Conservation (phyloP, 2,113 vertebrate genomes). For the Caloenas nicobarica region DNA sequence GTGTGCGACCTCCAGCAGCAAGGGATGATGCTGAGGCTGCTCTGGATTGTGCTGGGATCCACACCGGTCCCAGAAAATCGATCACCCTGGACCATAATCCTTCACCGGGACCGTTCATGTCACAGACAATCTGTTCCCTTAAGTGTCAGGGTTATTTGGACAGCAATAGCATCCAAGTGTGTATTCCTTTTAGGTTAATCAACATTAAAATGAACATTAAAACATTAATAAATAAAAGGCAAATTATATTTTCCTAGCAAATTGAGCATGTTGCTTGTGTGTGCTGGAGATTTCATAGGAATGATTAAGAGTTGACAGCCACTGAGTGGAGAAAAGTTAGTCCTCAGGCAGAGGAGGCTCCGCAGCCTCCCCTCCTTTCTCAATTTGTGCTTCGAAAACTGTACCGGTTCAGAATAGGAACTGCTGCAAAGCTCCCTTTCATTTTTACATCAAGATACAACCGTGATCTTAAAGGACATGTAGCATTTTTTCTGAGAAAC, state of each 20-base stretch:
- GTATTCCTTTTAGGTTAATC: neutral
- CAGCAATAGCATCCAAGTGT: neutral
- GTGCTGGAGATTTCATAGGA: neutral
- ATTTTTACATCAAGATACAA: neutral
- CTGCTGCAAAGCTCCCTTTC: neutral
- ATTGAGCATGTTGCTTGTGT: neutral
- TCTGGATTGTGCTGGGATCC: neutral
- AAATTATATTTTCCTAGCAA: conserved; percentile 28
- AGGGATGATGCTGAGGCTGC: neutral
- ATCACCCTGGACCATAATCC: neutral
- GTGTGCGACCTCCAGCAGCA: neutral
- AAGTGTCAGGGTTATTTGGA: neutral
- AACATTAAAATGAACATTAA: neutral
- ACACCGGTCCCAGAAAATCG: neutral
- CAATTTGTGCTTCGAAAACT: neutral
- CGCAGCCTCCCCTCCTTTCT: neutral
- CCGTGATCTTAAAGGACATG: neutral
- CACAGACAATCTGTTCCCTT: neutral
- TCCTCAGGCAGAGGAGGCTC: neutral
- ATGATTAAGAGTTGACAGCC: neutral
- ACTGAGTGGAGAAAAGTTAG: neutral
- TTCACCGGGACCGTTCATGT: rapidly evolving
- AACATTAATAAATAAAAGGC: neutral
- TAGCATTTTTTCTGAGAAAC: neutral
- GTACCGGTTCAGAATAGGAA: neutral